Evolutionary conservation across 2,888 invertebrate genomes (phyloP).

Genomic region (Zhuqinia jingwanae): DNA sequence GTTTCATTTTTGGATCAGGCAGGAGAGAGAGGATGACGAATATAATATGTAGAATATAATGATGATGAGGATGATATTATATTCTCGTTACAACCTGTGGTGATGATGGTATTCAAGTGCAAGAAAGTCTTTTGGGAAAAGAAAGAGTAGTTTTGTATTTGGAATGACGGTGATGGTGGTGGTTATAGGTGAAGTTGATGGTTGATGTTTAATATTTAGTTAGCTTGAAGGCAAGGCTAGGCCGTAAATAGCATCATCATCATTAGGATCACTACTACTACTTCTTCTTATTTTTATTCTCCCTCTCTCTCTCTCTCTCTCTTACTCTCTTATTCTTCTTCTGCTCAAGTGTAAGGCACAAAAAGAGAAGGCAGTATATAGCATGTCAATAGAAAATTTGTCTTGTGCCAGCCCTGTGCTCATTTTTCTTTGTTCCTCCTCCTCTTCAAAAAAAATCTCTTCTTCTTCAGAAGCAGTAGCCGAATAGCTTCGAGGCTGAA

Average conservation of each 20-base stretch:
- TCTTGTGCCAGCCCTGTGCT: constrained; percentile 59
- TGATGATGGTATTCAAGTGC: neutral
- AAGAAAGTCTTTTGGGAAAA: no score
- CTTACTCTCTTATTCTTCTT: no score
- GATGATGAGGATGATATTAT: constrained; percentile 11
- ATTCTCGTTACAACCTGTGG: neutral
- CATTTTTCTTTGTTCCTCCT: constrained; percentile 53
- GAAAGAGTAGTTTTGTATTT: neutral
- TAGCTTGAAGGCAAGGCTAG: constrained; percentile 60
- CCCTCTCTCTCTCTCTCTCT: no score
- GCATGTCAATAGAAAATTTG: constrained; percentile 69
- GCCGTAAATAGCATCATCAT: constrained; percentile 62
- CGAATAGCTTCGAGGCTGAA: constrained; percentile 36
- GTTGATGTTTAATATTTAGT: neutral
- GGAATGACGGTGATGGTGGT: neutral
- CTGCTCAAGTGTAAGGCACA: constrained; percentile 4
- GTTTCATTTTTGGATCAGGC: constrained; percentile 39
- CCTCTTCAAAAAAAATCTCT: constrained; percentile 19
- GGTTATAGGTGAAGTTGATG: constrained; percentile 16
- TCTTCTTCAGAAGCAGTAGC: constrained; percentile 47
- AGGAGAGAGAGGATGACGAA: no score
- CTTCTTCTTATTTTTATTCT: no score
- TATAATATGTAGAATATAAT: no score
- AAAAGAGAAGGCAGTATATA: constrained; percentile 14
- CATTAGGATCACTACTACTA: neutral